phyloP scores from a whole-genome alignment of 2,888 invertebrate genomes.

The Pycnomerus fuliginosus region DNA sequence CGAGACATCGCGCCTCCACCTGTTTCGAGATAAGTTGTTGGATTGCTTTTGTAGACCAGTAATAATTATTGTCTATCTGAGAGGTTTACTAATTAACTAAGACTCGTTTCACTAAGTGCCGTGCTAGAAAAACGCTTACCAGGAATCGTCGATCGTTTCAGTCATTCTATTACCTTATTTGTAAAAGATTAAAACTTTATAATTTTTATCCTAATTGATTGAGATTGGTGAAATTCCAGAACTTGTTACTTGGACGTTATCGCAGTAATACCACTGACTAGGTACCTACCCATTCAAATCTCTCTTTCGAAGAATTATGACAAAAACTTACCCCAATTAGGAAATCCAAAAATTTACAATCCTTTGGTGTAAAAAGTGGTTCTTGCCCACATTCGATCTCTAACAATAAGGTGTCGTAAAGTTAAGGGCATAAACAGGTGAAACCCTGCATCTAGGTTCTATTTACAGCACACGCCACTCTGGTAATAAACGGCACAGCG shows the following conservation, averaged over 20 bases:
- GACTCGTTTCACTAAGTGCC: constrained; percentile 38
- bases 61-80: constrained; percentile 37
- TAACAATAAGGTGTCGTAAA: constrained; percentile 32
- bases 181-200: constrained; percentile 44
- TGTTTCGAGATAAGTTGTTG: constrained; percentile 25
- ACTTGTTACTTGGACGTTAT: too few relatives aligned
- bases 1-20: constrained; percentile 40
- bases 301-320: too few relatives aligned
- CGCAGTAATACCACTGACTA: too few relatives aligned
- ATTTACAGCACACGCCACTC: constrained; percentile 37
- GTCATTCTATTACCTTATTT: constrained; percentile 41
- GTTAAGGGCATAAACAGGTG: constrained; percentile 44
- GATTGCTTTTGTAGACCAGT: constrained; percentile 30
- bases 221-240: too few relatives aligned
- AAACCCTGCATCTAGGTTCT: constrained; percentile 33
- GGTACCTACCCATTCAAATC: too few relatives aligned
- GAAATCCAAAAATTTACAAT: constrained; percentile 34
- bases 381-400: constrained; percentile 24
- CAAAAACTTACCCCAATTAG: constrained; percentile 15
- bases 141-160: constrained; percentile 39
- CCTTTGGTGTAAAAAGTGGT: constrained; percentile 35
- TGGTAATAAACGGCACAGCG: constrained; percentile 32
- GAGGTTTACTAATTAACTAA: constrained; percentile 44
- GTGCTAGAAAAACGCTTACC: constrained; percentile 43
- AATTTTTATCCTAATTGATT: constrained; percentile 43